A percentile compares a stretch with the other conserved stretches of the same genome.
These are phyloP conservation scores for Sebastolobus altivelis DNA, from an alignment of 2,797 vertebrate genomes.

Conservation along the genomic window DNA sequence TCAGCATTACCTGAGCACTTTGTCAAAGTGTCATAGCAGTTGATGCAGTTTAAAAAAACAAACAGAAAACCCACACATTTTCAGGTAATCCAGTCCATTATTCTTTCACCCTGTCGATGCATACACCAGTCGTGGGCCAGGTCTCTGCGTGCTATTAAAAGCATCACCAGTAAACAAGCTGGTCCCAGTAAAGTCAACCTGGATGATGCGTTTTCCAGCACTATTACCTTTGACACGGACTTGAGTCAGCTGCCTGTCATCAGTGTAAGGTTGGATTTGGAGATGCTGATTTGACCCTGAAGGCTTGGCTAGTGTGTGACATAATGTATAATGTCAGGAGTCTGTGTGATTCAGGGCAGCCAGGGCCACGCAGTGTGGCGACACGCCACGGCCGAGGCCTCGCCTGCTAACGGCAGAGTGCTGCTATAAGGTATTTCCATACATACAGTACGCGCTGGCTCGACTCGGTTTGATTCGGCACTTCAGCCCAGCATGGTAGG, in stretches of 20 bases:
- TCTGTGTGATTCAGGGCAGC: background rate
- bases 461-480: no score
- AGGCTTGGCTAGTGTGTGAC: conserved; percentile 27
- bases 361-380: background rate
- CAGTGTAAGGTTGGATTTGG: background rate
- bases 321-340: conserved; percentile 48
- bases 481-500: no score
- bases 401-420: background rate
- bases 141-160: background rate
- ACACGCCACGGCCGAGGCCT: background rate
- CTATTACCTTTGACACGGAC: conserved; percentile 5
- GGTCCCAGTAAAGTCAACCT: background rate
- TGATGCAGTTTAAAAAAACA: conserved; percentile 9
- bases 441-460: no score
- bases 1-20: conserved; percentile 47
- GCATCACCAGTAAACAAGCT: background rate
- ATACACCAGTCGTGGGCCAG: background rate
- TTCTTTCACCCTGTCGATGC: background rate
- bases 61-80: conserved; percentile 7
- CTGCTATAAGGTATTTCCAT: background rate
- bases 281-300: conserved; percentile 22
- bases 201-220: background rate
- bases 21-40: conserved; percentile 35
- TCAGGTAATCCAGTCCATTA: conserved; percentile 13
- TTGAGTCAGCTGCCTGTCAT: conserved; percentile 24